Evolutionary conservation across 2,888 invertebrate genomes (phyloP), one percentile per base, ranked within the genome.

Genomic region (Pachliopta kotzebuea): DNA sequence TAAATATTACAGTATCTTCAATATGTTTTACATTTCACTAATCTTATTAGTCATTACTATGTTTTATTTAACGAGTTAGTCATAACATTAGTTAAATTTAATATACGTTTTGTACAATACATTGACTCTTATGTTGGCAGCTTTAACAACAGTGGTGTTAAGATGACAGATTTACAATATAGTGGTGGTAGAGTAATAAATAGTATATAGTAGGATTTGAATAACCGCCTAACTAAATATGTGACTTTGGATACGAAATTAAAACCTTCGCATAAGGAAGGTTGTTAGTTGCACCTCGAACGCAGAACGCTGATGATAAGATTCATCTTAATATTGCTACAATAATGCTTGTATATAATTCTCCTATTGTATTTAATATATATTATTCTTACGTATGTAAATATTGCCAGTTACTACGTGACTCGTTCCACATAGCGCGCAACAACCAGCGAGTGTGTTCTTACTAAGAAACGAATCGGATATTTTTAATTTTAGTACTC

Each of bases 381-480:
- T 45, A n/a, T 45, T n/a, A 4, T 45, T n/a, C 45, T 9, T 37
- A 17, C 17, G 31, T 23, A 23, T 18, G 37, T 8, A 37, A 52
- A 53, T 37, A 53, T 60, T 29, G 14, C 4, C 45, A n/a, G 1
- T n/a, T 23, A 42, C 56, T 64, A 60, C 60, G 60, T 60, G 64
- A 60, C 59, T 49, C 9, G 54, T 23, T 49, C 24, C 59, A 50
- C 49, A 55, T 31, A 49, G 8, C 55, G 23, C n/a, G 6, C 1
- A 50, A 55, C n/a, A 26, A 59, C 29, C 53, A 18, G 26, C 18
- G 8, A 29, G 21, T 4, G 14, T 8, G 14, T 50, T 26, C 31
- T 17, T 37, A 31, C 49, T 62, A 23, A 23, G 56, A 56, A 56
- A 31, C 29, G 29, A 9, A 42, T 6, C 18, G 31, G 45, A 24